Evolutionary conservation across 2,113 vertebrate species (phyloP).

Genomic region (Rutilus rutilus): DNA sequence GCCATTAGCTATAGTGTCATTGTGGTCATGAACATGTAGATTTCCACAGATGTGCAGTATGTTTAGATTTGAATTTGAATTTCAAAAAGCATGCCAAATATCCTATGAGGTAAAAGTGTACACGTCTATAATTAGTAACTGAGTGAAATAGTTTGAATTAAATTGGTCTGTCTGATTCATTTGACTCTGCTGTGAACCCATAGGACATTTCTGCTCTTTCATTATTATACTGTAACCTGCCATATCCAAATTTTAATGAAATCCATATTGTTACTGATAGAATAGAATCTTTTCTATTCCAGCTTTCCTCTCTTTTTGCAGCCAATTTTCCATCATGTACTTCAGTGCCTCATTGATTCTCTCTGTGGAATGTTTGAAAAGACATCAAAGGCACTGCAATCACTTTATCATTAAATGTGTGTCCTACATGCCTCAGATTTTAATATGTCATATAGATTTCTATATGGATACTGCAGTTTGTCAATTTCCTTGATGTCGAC

Average conservation of each 20-base stretch:
- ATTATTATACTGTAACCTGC: conserved; percentile 28
- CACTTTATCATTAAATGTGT: conserved; percentile 1
- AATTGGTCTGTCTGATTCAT: conserved; percentile 11
- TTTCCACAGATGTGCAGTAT: too few species aligned
- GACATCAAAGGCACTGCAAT: conserved; percentile 19
- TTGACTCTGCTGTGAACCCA: conserved; percentile 12
- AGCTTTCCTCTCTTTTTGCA: conserved; percentile 4
- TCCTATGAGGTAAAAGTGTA: not conserved
- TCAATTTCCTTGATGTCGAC: not conserved
- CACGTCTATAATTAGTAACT: not conserved
- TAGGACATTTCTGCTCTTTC: conserved; percentile 11
- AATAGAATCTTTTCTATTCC: conserved; percentile 26
- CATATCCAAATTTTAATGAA: conserved; percentile 38
- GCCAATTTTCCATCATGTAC: conserved; percentile 23
- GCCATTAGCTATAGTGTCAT: not conserved
- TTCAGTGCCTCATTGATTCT: conserved; percentile 16
- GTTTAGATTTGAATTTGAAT: not conserved
- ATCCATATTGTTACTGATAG: conserved; percentile 38
- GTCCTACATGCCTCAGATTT: not conserved
- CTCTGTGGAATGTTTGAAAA: conserved; percentile 20
- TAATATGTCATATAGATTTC: not conserved
- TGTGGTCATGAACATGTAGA: not conserved
- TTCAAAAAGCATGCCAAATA: not conserved
- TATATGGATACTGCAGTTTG: not conserved
- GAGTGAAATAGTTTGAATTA: not conserved